Conservation (phyloP, 2,888 invertebrate species). For the Apodemia duryi region DNA sequence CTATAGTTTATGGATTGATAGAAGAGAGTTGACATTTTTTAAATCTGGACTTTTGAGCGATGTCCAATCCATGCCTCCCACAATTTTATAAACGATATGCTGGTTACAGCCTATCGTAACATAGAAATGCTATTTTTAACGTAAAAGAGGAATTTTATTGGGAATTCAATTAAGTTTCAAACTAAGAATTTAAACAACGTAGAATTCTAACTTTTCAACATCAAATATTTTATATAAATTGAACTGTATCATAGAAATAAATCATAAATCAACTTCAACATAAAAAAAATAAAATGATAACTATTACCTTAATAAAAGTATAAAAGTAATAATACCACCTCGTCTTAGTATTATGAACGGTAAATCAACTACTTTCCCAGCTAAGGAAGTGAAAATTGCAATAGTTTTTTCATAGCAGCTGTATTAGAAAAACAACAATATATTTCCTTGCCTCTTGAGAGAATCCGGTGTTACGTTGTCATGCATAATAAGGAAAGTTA, state of each 20-base stretch:
- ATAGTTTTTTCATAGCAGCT: slow-evolving; percentile 25
- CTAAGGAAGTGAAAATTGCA: slow-evolving; percentile 24
- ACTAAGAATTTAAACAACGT: too few species aligned
- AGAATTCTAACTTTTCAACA: too few species aligned
- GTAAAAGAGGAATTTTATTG: too few species aligned
- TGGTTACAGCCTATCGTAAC: too few species aligned
- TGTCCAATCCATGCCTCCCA: too few species aligned
- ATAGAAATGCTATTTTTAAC: too few species aligned
- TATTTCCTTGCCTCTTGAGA: slow-evolving; percentile 29
- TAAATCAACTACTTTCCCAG: slow-evolving; percentile 11
- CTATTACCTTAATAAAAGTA: not conserved
- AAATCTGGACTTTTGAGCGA: too few species aligned
- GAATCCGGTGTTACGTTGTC: slow-evolving; percentile 21
- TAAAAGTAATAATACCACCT: not conserved
- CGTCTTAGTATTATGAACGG: not conserved
- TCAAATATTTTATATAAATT: not conserved
- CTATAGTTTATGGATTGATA: too few species aligned
- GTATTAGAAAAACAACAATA: slow-evolving; percentile 43
- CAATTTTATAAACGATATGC: too few species aligned
- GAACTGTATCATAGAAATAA: too few species aligned
- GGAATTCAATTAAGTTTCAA: too few species aligned
- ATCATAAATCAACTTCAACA: not conserved
- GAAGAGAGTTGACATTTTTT: too few species aligned
- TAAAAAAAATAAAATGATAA: not conserved
- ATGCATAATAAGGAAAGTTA: slow-evolving; percentile 24